phyloP scores from a whole-genome alignment of 2,888 invertebrate species.

The Pseudanteris insignis region DNA sequence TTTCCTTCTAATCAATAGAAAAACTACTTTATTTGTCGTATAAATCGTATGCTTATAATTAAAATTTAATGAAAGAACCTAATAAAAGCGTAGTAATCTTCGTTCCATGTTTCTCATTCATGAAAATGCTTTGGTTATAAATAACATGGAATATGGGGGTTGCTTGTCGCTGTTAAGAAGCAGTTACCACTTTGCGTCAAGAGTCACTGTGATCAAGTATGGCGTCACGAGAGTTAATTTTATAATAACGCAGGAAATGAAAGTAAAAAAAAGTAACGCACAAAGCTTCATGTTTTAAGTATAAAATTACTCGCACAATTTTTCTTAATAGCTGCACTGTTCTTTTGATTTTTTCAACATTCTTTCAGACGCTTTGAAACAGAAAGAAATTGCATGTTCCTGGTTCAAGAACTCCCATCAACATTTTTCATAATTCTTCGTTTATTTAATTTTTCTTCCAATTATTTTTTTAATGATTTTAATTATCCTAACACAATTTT shows the following conservation, averaged over 20 bases:
- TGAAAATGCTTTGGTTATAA: constrained; percentile 24
- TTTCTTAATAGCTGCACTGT: constrained; percentile 18
- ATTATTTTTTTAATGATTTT: too few species aligned
- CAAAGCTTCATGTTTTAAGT: constrained; percentile 30
- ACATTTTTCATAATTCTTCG: too few species aligned
- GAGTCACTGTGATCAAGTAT: constrained; percentile 13
- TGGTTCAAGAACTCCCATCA: too few species aligned
- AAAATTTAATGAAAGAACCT: constrained; percentile 10
- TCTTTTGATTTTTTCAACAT: constrained; percentile 6
- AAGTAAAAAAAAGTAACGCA: constrained; percentile 12
- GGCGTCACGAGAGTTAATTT: constrained; percentile 23
- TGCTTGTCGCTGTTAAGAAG: constrained; percentile 8
- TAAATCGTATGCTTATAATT: constrained; percentile 4
- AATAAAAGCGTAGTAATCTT: constrained; percentile 15
- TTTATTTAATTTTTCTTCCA: too few species aligned
- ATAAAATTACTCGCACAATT: constrained; percentile 30
- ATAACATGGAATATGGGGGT: constrained; percentile 10
- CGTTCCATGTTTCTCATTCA: constrained; percentile 10
- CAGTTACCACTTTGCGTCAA: constrained; percentile 6
- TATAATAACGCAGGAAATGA: constrained; percentile 21
- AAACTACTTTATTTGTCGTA: too few species aligned
- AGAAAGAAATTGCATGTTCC: too few species aligned
- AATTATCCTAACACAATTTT: too few species aligned
- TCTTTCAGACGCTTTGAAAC: too few species aligned
- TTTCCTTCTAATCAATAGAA: too few species aligned